Evolutionary conservation across 1,140 invertebrate species (phyloP).

Genomic region (Sinella curviseta): DNA sequence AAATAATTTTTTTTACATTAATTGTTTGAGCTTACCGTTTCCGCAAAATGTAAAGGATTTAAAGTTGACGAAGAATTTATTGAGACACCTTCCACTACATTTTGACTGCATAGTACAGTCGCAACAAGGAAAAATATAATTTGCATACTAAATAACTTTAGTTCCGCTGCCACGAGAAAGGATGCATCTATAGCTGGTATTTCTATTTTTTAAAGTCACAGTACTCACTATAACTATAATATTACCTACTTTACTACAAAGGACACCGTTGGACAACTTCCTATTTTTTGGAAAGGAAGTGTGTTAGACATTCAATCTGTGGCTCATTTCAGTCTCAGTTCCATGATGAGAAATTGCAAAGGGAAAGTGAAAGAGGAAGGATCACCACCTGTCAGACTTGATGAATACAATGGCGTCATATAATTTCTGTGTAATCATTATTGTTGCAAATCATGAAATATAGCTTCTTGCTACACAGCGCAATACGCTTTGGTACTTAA

Average conservation of each 20-base stretch:
- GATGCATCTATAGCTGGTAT: background rate
- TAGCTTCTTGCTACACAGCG: too few relatives aligned
- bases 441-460: too few relatives aligned
- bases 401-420: background rate
- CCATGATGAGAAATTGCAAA: background rate
- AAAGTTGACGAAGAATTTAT: slow-evolving; percentile 1
- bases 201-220: too few relatives aligned
- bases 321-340: too few relatives aligned
- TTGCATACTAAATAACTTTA: slow-evolving; percentile 3
- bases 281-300: background rate
- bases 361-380: background rate
- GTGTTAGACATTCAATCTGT: too few relatives aligned
- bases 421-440: background rate
- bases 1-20: background rate
- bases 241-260: background rate
- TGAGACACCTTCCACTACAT: background rate
- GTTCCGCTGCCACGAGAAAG: background rate
- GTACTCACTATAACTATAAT: background rate
- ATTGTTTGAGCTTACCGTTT: background rate
- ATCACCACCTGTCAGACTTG: background rate
- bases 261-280: background rate
- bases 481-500: too few relatives aligned
- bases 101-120: background rate
- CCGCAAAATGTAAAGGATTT: slow-evolving; percentile 5
- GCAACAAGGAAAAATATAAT: background rate